Conservation (phyloP, 2,113 vertebrate genomes). For the Dermatemys mawii region DNA sequence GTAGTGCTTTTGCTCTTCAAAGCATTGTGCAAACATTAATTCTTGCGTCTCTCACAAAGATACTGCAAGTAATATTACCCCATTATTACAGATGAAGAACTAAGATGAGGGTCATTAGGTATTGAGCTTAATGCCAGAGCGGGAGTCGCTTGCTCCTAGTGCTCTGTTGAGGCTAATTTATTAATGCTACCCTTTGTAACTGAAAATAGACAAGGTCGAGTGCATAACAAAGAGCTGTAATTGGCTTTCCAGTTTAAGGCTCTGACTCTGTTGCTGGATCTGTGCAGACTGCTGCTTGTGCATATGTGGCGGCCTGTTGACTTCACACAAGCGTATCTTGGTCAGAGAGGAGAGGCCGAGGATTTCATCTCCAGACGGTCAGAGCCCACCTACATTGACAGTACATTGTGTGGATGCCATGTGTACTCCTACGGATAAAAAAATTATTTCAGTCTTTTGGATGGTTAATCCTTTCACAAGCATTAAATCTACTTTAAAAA, state of each 20-base stretch:
- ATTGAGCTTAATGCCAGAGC: not conserved
- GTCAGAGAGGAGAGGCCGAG: not conserved
- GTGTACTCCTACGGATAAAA: not conserved
- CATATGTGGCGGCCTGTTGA: not conserved
- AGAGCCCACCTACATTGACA: not conserved
- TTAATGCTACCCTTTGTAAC: slow-evolving; percentile 26
- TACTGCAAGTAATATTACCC: not conserved
- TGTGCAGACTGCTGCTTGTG: not conserved
- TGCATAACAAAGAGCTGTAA: not conserved
- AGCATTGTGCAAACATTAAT: not conserved
- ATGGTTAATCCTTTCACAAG: not conserved
- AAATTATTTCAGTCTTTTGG: not conserved
- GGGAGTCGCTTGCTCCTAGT: slow-evolving; percentile 7
- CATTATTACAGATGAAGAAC: not conserved
- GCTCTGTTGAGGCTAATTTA: slow-evolving; percentile 52
- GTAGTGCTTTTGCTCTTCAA: not conserved
- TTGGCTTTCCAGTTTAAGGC: not conserved
- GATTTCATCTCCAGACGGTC: not conserved
- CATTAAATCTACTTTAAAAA: not conserved
- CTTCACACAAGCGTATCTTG: not conserved
- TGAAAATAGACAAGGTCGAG: fast-evolving
- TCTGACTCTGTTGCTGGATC: not conserved
- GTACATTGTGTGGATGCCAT: not conserved
- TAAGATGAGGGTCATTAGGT: not conserved
- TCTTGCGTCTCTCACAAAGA: fast-evolving